Base-by-base conservation (phyloP, 2,113 vertebrate genomes). In the Procavia capensis region DNA sequence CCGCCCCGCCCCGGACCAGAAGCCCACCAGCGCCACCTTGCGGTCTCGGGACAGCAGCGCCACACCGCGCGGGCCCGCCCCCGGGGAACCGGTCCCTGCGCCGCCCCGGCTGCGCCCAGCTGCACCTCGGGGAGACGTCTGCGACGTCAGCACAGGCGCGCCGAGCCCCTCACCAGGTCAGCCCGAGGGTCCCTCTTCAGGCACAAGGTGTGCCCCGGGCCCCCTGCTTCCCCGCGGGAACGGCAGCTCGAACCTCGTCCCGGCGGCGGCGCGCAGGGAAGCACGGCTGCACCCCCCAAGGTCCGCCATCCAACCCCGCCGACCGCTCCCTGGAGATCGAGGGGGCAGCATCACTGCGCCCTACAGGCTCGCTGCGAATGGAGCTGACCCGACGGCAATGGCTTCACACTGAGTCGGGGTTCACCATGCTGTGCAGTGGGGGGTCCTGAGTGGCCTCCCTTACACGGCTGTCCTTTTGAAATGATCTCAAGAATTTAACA, bases 51-150 rank as follows among this genome's bases (percentile, higher is more conserved):
- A 41, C 0, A 54, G 54, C 57, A 75, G 2, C 39, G 9, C 63
- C 0, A 0, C 16, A 20, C 41, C 43, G 19, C 5, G 14, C 5
- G 39, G 66, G 39, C 29, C 31, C 22, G 39, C 61, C 25, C 2
- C 16, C 14, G 19, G n/a, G 64, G 64, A 83, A 20, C 39, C 45
- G 92, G 25, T 27, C 75, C 68, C 31, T 27, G 24, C 25, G 31
- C 9, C 41, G 72, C 2, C 39, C 6, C 39, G 14, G 2, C 11
- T 22, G 59, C 20, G 13, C 31, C 86, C 45, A 36, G 43, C 54
- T 41, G 57, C 11, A 61, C 41, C 64, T 74, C 22, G 20, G 22
- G 72, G 29, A 90, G 72, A 79, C 11, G 47, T 25, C n/a, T n/a
- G n/a, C n/a, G 45, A 94, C 79, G 34, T 87, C 72, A 90, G 36